These are phyloP conservation scores for Polymixis flavicincta DNA, from an alignment of 2,888 invertebrate genomes.

Conservation along the genomic window DNA sequence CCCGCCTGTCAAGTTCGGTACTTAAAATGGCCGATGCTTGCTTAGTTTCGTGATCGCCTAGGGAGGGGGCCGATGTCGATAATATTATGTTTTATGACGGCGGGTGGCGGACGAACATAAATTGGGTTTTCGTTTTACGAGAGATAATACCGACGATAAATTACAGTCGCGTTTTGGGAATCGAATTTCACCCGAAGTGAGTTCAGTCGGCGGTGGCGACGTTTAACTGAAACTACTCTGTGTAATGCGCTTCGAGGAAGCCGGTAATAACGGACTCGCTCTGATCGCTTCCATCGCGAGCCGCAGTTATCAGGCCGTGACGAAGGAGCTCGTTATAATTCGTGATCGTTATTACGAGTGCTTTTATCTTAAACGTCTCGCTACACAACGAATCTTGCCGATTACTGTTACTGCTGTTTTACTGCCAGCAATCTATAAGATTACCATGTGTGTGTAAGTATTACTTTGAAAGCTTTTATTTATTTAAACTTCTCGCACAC, in stretches of 20 bases:
- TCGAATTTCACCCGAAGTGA: constrained; percentile 75
- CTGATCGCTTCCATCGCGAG: constrained; percentile 67
- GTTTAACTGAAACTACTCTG: constrained; percentile 65
- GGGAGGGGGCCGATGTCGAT: constrained; percentile 89
- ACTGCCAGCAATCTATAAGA: constrained; percentile 52
- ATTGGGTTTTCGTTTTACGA: constrained; percentile 89
- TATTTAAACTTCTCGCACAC: too few species aligned
- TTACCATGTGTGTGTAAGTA: constrained; percentile 61
- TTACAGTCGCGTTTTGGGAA: constrained; percentile 84
- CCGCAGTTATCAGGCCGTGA: constrained; percentile 82
- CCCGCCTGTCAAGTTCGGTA: constrained; percentile 85
- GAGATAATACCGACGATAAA: constrained; percentile 86
- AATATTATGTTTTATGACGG: constrained; percentile 89
- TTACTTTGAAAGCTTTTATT: constrained; percentile 68
- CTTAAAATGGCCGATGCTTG: constrained; percentile 88
- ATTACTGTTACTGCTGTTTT: constrained; percentile 65
- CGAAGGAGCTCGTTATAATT: constrained; percentile 80
- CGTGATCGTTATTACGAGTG: constrained; percentile 76
- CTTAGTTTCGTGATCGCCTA: constrained; percentile 90
- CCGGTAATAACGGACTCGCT: constrained; percentile 72
- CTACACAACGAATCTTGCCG: constrained; percentile 70
- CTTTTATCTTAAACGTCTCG: constrained; percentile 78
- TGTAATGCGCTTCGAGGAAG: constrained; percentile 75
- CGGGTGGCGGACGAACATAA: constrained; percentile 84
- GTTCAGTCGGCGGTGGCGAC: constrained; percentile 67